Base-by-base conservation (phyloP, 1,140 invertebrate genomes). In the Physella acuta region DNA sequence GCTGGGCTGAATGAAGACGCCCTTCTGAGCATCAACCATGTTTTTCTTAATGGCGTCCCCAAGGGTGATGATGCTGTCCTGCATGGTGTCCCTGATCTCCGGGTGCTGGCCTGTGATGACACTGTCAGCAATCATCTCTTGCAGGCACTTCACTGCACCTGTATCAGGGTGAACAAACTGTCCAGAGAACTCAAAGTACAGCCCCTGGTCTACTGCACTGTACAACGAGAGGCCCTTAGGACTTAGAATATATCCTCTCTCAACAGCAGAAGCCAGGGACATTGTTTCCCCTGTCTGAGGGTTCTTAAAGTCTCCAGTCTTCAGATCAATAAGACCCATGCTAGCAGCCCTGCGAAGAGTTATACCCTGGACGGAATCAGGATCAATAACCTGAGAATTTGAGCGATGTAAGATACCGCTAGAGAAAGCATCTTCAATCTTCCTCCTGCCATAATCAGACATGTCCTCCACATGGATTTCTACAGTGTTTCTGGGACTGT, bases 201-300 rank as follows among this genome's bases (percentile, higher is more conserved):
- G 83, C 2, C 93, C 93, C 85, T 94, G 91, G 82, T 94, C 92
- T 56, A 95, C 90, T 0, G 92, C 92, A 81, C 91, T 87, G 79
- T 95, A 94, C 36, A 96, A 80, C 5, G 93, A 94, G n/a, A 94
- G 60, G 24, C 79, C 79, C 69, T 76, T 79, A n/a, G 81, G 79
- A 69, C 76, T 78, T 2, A 81, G 49, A 58, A 82, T 80, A 49
- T 77, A 82, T 5, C 79, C 81, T 64, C 75, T 77, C 34, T 77
- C 66, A 17, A 95, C 84, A 59, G 95, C 95, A 70, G 90, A 88
- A 82, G 95, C 94, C 74, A 97, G 52, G 31, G 88, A 91, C 5
- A 97, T 79, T 3, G 88, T 84, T 75, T 94, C 90, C 68, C 94
- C 93, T 74, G 90, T 88, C 79, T 93, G 89, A n/a, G 92, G 91